Conservation (phyloP, 1,140 invertebrate species). For the Caenorhabditis remanei region DNA sequence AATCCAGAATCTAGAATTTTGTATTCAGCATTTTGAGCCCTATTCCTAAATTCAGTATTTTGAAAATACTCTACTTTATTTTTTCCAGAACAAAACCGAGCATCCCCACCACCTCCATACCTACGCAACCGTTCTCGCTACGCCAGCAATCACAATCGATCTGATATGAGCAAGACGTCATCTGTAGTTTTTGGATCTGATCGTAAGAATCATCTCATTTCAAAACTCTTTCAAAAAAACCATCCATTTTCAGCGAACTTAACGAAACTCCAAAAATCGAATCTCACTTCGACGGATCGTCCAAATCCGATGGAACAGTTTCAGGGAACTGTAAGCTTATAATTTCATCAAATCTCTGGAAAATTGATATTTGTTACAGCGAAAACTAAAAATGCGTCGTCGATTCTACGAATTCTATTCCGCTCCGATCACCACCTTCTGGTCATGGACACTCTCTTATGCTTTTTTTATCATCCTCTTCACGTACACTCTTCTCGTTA, state of each 20-base stretch:
- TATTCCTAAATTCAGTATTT: too few species aligned
- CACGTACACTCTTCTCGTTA: conserved; percentile 87
- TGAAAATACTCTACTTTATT: too few species aligned
- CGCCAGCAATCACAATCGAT: neutral
- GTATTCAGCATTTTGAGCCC: too few species aligned
- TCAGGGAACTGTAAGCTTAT: conserved; percentile 17
- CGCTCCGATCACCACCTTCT: conserved; percentile 97
- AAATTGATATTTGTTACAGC: conserved; percentile 37
- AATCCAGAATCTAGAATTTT: too few species aligned
- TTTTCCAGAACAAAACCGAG: conserved; percentile 18
- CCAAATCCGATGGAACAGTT: conserved; percentile 42
- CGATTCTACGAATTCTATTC: conserved; percentile 85
- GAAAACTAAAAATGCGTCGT: conserved; percentile 58
- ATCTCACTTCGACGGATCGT: conserved; percentile 33
- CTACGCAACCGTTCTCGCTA: neutral
- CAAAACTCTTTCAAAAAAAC: neutral
- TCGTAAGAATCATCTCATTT: neutral
- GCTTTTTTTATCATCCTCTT: conserved; percentile 90
- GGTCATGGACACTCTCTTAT: conserved; percentile 95
- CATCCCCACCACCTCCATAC: conserved; percentile 20
- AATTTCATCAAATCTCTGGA: neutral
- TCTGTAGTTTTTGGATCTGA: conserved; percentile 26
- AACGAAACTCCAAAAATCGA: conserved; percentile 17
- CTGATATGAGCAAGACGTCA: neutral
- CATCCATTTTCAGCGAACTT: neutral